These are phyloP conservation scores for Dynastes tityus DNA, from an alignment of 2,888 invertebrate genomes.

Conservation along the genomic window DNA sequence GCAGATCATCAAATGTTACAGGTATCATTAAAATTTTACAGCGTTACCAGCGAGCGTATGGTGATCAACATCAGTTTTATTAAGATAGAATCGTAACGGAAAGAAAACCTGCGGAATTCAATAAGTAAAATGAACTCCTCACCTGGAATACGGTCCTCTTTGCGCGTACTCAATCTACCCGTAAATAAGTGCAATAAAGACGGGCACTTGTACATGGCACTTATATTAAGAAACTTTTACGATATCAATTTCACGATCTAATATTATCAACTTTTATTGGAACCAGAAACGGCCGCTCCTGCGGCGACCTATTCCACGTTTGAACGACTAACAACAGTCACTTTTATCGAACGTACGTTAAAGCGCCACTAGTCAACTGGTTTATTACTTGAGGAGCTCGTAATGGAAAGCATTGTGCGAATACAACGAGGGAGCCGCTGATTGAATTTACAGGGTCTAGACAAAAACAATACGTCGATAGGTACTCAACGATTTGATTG, in stretches of 20 bases:
- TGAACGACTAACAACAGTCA: conserved; percentile 28
- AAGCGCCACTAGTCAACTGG: conserved; percentile 13
- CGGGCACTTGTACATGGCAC: conserved; percentile 24
- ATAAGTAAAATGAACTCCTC: conserved; percentile 34
- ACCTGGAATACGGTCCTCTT: conserved; percentile 17
- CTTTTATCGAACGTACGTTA: conserved; percentile 34
- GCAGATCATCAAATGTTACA: background rate
- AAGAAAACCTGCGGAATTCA: conserved; percentile 17
- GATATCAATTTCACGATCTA: conserved; percentile 47
- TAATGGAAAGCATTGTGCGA: conserved; percentile 8
- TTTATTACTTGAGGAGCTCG: conserved; percentile 34
- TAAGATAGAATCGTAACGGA: conserved; percentile 18
- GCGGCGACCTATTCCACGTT: background rate
- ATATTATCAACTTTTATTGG: conserved; percentile 41
- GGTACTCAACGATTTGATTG: background rate
- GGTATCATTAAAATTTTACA: conserved; percentile 19
- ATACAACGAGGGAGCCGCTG: background rate
- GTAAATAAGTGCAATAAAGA: conserved; percentile 40
- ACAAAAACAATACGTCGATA: conserved; percentile 13
- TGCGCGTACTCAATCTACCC: conserved; percentile 20
- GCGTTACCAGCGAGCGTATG: background rate
- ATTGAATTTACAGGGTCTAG: conserved; percentile 35
- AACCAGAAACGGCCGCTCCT: conserved; percentile 5
- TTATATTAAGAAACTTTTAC: conserved; percentile 46
- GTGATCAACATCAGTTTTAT: background rate